Evolutionary conservation across 2,113 vertebrate species (phyloP), one percentile per base, ranked within the genome.

Genomic region (Accipiter cooperii): DNA sequence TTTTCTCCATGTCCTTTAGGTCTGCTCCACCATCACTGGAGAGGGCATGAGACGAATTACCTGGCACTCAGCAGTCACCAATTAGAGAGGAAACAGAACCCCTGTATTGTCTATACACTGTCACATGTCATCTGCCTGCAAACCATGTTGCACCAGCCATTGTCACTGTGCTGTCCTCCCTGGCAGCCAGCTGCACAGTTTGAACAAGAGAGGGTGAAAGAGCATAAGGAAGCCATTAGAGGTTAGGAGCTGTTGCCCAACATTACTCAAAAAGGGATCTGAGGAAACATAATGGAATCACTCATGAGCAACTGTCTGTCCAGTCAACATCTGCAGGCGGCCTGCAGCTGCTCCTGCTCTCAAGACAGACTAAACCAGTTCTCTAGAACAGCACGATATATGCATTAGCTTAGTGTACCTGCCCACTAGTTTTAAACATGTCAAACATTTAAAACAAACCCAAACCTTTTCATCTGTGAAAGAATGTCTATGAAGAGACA

Each of bases 201-300:
- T 68, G 73, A 96, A 40, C 31, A 1, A 54, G 33, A 65, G 38
- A 17, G 3, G 44, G 17, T 60, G 49, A 47, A 34, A 49, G 57
- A 94, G 57, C 94, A 95, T 76, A 47, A 95, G 96, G 93, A 96
- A 96, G 26, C 69, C 69, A 92, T 95, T 91, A 94, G 65, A 55
- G 47, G n/a, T 54, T 68, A 46, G 61, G 57, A 97, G 25, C 90
- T 26, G 70, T 91, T 82, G 52, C 92, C 80, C 80, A 93, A 71
- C 20, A 4, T 34, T 38, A 51, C 77, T 96, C 61, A 60, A 22
- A 93, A 81, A 87, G 57, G 47, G 87, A 96, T 76, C 84, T 89
- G 46, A 91, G 20, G 63, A 77, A 92, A 70, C 42, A 79, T 85
- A 88, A 94, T 52, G 51, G 92, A 91, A 95, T 81, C 80, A 73